phyloP scores from a whole-genome alignment of 2,888 invertebrate species.

The Cephus pygmeus region DNA sequence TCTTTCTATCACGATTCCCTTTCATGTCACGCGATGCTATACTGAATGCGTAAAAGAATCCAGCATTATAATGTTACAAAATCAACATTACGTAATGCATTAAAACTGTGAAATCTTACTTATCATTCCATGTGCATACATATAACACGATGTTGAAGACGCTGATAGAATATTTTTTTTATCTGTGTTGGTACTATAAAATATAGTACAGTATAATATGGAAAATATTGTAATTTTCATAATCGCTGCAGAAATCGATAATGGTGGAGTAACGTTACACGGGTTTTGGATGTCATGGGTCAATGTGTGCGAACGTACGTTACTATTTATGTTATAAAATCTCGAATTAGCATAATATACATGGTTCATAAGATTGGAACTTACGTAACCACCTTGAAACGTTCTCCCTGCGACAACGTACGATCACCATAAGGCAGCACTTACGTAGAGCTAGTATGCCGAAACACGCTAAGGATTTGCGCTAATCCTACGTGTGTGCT shows the following conservation, averaged over 20 bases:
- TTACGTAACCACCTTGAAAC: not conserved
- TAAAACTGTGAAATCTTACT: not conserved
- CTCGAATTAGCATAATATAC: too few relatives aligned
- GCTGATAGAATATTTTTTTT: not conserved
- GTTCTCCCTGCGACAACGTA: not conserved
- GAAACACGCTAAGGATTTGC: conserved; percentile 45
- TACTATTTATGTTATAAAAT: too few relatives aligned
- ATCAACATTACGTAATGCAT: not conserved
- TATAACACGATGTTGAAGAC: not conserved
- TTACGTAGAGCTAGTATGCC: conserved; percentile 51
- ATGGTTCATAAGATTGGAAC: not conserved
- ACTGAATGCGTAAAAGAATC: not conserved
- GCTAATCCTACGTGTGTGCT: conserved; percentile 53
- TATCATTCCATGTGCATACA: not conserved
- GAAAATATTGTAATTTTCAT: not conserved
- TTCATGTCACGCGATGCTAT: not conserved
- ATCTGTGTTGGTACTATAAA: not conserved
- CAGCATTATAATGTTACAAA: not conserved
- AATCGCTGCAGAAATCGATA: not conserved
- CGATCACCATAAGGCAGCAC: conserved; percentile 38
- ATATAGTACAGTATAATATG: too few relatives aligned
- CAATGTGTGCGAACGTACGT: not conserved
- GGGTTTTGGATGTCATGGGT: not conserved
- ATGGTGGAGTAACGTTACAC: not conserved
- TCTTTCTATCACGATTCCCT: not conserved